phyloP scores from a whole-genome alignment of 2,113 vertebrate species.

The Phalacrocorax aristotelis region DNA sequence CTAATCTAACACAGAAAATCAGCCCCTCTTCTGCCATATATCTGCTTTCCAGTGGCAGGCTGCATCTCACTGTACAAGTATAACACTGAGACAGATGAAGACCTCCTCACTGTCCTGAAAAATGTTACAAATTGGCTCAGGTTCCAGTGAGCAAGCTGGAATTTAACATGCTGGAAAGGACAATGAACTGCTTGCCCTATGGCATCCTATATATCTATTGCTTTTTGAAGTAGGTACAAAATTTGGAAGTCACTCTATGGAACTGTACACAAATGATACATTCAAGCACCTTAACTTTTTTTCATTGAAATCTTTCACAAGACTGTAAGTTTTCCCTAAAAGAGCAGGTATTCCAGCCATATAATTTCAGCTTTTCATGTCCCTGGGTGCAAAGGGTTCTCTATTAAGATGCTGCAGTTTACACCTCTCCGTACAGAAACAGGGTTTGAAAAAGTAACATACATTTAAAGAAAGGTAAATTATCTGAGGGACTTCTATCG shows the following conservation, averaged over 20 bases:
- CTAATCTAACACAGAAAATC: neutral
- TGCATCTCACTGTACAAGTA: neutral
- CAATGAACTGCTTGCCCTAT: neutral
- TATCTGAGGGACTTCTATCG: neutral
- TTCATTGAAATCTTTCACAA: neutral
- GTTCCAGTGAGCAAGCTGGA: neutral
- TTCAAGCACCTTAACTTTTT: neutral
- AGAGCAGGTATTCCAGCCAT: neutral
- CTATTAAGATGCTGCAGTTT: neutral
- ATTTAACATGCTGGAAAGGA: neutral
- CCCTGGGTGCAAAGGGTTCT: neutral
- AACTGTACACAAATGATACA: neutral
- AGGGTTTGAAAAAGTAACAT: neutral
- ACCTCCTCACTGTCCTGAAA: neutral
- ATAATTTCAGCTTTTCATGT: neutral
- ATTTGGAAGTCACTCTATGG: neutral
- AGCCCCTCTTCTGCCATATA: neutral
- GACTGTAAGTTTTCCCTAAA: neutral
- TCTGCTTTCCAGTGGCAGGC: neutral
- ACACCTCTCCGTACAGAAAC: neutral
- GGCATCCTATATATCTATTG: neutral
- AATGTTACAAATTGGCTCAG: neutral
- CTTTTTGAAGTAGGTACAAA: neutral
- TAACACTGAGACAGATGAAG: neutral
- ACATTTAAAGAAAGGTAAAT: neutral